Evolutionary conservation across 2,797 vertebrate genomes (phyloP).

Genomic region (Xiphophorus birchmanni): DNA sequence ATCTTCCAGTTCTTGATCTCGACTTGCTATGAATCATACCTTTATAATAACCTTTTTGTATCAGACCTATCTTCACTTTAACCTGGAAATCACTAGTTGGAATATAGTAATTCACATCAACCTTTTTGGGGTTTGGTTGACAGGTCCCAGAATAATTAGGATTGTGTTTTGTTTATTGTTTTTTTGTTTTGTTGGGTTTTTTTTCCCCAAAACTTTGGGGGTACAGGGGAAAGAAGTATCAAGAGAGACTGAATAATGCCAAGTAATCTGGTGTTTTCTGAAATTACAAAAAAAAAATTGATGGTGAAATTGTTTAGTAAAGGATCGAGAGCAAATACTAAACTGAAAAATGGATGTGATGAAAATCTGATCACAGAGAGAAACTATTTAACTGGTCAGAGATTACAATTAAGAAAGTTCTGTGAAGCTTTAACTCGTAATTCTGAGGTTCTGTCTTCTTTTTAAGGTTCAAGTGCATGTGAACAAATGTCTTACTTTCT

Average conservation of each 20-base stretch:
- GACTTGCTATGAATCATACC: constrained; percentile 23
- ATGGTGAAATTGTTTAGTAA: background rate
- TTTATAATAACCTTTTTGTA: constrained; percentile 1
- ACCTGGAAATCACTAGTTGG: constrained; percentile 17
- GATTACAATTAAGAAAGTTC: background rate
- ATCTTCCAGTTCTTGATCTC: constrained; percentile 16
- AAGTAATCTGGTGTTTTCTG: background rate
- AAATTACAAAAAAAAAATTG: background rate
- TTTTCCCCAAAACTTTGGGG: background rate
- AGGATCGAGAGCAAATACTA: background rate
- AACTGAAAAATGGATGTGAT: background rate
- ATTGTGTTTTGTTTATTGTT: background rate
- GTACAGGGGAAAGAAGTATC: background rate
- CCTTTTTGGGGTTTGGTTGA: background rate
- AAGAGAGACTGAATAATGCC: background rate
- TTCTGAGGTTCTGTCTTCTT: constrained; percentile 25
- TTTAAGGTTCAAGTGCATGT: background rate
- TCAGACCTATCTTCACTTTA: constrained; percentile 2
- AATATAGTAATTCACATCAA: background rate
- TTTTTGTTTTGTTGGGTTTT: background rate
- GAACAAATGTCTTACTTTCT: background rate
- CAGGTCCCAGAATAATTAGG: background rate
- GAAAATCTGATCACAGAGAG: background rate
- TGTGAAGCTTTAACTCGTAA: constrained; percentile 6
- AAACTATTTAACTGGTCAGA: background rate